Base-by-base conservation (phyloP, 2,888 invertebrate species). In the Cybosia mesomella region DNA sequence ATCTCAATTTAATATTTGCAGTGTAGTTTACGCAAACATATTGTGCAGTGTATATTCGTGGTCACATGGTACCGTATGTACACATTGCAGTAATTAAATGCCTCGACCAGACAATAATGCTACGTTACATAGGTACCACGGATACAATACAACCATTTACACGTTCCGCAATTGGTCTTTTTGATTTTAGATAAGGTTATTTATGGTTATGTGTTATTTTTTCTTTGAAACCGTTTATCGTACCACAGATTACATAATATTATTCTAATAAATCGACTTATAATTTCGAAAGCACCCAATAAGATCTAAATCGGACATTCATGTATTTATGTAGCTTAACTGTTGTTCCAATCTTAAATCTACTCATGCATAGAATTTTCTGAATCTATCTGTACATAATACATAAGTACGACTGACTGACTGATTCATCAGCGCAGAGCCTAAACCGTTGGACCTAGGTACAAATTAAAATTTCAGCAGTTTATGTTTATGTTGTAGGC, bases 161-260 rank as follows among this genome's bases (percentile, higher is more conserved):
- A 7, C 18, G 13, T 59, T 9, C n/a, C 34, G 36, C 36, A 58
- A 36, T 60, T 71, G 68, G 53, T 49, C 11, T 64, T 58, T 67
- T 57, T 53, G 66, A 79, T 70, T 43, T 71, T 63, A 64, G 68
- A 70, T 64, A 70, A 62, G 57, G 67, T 80, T 64, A 28, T 68
- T 64, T 53, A 61, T 28, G 53, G 4, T 57, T 68, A 58, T 59
- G 24, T 7, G 49, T n/a, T n/a, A n/a, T 64, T 59, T 64, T 59
- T 67, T 58, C 34, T 59, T 34, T 24, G 1, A 54, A 39, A 13
- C 22, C 7, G 15, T 55, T 59, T 63, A 32, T 39, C 43, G 49
- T n/a, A 49, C 8, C 49, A n/a, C n/a, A n/a, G n/a, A n/a, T n/a
- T n/a, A n/a, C n/a, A n/a, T n/a, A n/a, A n/a, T n/a, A n/a, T n/a